phyloP scores from a whole-genome alignment of 1,140 invertebrate species.

The Drosophila sucinea region DNA sequence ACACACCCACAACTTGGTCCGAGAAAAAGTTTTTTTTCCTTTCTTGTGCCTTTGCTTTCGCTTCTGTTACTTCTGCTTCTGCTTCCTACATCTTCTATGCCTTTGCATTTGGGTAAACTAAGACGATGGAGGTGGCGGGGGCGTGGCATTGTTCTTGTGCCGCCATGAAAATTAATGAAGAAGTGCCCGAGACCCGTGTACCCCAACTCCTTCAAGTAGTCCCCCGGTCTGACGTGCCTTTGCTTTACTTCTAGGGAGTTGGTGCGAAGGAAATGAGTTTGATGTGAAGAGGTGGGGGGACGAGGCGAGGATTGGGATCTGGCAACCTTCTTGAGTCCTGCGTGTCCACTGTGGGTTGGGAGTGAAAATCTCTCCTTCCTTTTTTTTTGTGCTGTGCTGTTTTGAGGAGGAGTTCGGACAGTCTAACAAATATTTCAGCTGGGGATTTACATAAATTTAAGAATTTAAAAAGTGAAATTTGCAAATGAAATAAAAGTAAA shows the following conservation, averaged over 20 bases:
- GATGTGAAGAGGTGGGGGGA: not conserved
- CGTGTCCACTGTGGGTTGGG: slow-evolving; percentile 26
- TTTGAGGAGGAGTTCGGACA: not conserved
- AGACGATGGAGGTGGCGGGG: slow-evolving; percentile 3
- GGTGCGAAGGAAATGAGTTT: not conserved
- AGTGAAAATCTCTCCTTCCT: not conserved
- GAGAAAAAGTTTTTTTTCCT: slow-evolving; percentile 64
- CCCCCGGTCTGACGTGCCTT: slow-evolving; percentile 30
- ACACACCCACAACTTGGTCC: slow-evolving; percentile 77
- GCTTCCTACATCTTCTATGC: slow-evolving; percentile 44
- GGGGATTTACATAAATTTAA: slow-evolving; percentile 29
- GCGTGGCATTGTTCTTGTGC: slow-evolving; percentile 73
- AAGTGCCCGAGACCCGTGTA: slow-evolving; percentile 76
- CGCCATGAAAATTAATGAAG: slow-evolving; percentile 82
- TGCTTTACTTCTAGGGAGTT: slow-evolving; percentile 5
- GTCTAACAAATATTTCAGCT: slow-evolving; percentile 23
- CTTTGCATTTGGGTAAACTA: slow-evolving; percentile 41
- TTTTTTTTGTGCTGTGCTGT: slow-evolving; percentile 5
- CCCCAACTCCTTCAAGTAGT: slow-evolving; percentile 28
- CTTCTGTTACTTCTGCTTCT: slow-evolving; percentile 54
- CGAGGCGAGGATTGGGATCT: slow-evolving; percentile 3
- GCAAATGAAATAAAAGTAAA: not conserved
- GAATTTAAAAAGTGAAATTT: slow-evolving; percentile 12
- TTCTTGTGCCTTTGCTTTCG: slow-evolving; percentile 29
- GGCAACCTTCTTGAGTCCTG: slow-evolving; percentile 43